phyloP scores from a whole-genome alignment of 2,797 vertebrate species.

The Clarias fuscus region DNA sequence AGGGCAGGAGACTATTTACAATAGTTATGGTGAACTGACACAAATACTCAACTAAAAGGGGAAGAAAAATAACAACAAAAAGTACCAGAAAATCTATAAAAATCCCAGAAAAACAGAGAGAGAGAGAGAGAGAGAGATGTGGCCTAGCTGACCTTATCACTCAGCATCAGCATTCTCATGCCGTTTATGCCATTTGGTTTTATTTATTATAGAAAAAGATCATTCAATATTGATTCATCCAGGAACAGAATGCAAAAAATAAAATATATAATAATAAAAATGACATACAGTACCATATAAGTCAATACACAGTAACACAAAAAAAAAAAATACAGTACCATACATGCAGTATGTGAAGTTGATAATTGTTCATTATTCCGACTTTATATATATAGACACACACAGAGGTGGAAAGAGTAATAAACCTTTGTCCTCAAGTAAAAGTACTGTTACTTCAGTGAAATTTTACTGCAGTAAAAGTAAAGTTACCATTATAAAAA shows the following conservation, averaged over 20 bases:
- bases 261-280: background rate
- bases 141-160: too few relatives aligned
- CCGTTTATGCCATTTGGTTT: background rate
- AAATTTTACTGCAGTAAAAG: too few relatives aligned
- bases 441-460: too few relatives aligned
- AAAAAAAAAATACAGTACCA: background rate
- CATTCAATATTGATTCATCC: background rate
- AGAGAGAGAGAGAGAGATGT: background rate
- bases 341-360: background rate
- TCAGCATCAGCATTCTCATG: background rate
- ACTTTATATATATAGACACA: background rate
- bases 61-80: slow-evolving; percentile 10
- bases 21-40: background rate
- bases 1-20: background rate
- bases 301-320: background rate
- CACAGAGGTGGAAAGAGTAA: too few relatives aligned
- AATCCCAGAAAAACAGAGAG: background rate
- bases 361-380: background rate
- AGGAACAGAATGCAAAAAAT: background rate
- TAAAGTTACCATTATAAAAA: too few relatives aligned
- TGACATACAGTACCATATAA: background rate
- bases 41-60: background rate
- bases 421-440: too few relatives aligned
- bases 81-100: background rate
- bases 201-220: background rate